phyloP scores from a whole-genome alignment of 2,113 vertebrate genomes.

The Apodemus sylvaticus region DNA sequence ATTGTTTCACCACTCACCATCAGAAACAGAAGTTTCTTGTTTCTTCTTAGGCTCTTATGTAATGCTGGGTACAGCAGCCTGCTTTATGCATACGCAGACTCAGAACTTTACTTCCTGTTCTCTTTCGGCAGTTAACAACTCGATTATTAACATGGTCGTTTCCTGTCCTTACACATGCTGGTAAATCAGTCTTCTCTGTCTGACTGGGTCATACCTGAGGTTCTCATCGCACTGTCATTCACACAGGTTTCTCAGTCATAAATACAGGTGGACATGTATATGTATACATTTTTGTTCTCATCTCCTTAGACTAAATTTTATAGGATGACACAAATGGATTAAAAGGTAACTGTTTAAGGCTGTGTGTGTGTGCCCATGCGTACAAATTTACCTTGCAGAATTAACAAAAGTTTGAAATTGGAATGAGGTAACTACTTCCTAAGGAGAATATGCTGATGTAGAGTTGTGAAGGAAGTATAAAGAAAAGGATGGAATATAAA shows the following conservation, averaged over 20 bases:
- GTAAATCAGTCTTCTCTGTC: neutral
- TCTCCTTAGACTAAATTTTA: constrained; percentile 37
- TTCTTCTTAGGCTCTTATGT: neutral
- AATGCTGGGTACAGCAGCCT: neutral
- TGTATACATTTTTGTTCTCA: neutral
- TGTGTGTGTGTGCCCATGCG: neutral
- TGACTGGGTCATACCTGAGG: neutral
- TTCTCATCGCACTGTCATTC: neutral
- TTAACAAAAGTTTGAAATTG: constrained; percentile 12
- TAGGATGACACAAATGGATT: neutral
- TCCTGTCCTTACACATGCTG: constrained; percentile 2
- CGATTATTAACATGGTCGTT: neutral
- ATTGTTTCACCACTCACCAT: neutral
- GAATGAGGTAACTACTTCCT: neutral
- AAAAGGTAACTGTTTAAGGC: constrained; percentile 24
- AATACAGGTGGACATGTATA: neutral
- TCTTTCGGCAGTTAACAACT: neutral
- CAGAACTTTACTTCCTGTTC: neutral
- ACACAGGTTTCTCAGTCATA: neutral
- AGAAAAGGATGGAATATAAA: neutral
- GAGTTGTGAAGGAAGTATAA: neutral
- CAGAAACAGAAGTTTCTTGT: neutral
- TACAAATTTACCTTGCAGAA: constrained; percentile 43
- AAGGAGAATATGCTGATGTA: neutral
- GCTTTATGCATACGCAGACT: neutral